A percentile compares a stretch with the other conserved stretches of the same genome.
Conservation (phyloP, 1,140 invertebrate genomes). For the Drosophila kohkoa region DNA sequence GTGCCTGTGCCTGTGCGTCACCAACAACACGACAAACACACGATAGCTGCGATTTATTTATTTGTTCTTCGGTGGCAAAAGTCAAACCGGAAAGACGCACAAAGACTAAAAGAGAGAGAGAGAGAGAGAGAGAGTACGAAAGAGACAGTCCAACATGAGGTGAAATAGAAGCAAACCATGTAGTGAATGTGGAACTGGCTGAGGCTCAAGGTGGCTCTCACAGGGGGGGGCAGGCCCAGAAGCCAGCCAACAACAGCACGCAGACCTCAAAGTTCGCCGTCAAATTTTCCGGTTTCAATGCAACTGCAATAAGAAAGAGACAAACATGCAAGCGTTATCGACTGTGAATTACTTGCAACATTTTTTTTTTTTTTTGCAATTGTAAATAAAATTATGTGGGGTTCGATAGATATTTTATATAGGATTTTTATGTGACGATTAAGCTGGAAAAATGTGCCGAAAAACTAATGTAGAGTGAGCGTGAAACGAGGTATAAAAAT, state of each 20-base stretch:
- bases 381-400: no score
- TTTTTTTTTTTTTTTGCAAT: neutral
- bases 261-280: constrained; percentile 4
- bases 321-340: neutral
- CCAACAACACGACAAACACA: constrained; percentile 39
- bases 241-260: constrained; percentile 14
- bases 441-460: no score
- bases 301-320: neutral
- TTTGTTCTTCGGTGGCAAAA: constrained; percentile 48
- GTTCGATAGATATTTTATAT: no score
- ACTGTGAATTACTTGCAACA: neutral
- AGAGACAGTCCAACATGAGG: neutral
- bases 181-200: no score
- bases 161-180: neutral
- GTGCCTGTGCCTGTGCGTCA: constrained; percentile 55
- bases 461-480: no score
- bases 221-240: constrained; percentile 4
- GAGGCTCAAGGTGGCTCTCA: neutral
- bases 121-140: neutral
- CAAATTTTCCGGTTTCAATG: constrained; percentile 13
- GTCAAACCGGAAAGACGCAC: constrained; percentile 43
- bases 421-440: no score
- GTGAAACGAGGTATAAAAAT: no score
- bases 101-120: neutral
- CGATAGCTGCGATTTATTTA: constrained; percentile 67